These are phyloP conservation scores for Gobio gobio DNA, from an alignment of 2,113 vertebrate species.

Conservation along the genomic window DNA sequence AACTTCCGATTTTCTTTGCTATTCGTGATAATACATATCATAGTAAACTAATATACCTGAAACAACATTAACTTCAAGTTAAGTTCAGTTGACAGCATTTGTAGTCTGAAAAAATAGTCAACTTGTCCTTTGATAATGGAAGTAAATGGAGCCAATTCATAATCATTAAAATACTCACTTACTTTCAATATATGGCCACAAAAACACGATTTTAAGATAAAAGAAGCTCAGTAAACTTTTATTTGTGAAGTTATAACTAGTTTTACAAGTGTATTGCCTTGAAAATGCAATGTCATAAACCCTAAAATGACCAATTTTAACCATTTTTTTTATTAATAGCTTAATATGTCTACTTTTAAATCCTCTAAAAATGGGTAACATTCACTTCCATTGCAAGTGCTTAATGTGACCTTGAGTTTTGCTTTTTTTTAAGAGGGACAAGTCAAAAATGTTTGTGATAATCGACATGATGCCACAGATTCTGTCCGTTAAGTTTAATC, in stretches of 20 bases:
- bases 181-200: neutral
- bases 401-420: neutral
- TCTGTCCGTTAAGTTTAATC: neutral
- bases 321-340: neutral
- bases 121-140: neutral
- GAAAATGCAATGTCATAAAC: neutral
- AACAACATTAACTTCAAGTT: neutral
- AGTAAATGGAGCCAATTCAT: neutral
- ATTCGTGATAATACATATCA: neutral
- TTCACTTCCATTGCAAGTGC: neutral
- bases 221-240: neutral
- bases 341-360: neutral
- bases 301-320: neutral
- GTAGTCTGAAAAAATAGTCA: neutral
- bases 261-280: neutral
- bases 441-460: no score
- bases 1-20: neutral
- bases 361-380: neutral
- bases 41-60: slow-evolving; percentile 3
- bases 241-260: neutral
- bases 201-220: neutral
- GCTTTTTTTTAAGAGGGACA: neutral
- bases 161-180: neutral
- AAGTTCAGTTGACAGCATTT: neutral
- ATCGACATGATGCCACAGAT: neutral